Base-by-base conservation (phyloP, 2,888 invertebrate species). In the Conistra vaccinii region DNA sequence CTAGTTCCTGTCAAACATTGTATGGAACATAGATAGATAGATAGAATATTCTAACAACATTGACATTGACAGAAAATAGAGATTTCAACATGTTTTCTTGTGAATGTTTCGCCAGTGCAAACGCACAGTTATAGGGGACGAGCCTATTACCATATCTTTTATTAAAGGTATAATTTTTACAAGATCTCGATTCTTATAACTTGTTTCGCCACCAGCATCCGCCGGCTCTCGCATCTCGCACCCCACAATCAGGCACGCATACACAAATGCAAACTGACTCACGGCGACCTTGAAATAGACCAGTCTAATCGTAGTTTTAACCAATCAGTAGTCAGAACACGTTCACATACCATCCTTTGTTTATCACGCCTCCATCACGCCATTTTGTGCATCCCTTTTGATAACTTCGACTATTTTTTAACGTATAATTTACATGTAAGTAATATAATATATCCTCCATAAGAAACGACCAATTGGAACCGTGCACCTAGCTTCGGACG, bases 221-320 rank as follows among this genome's bases (percentile, higher is more conserved):
- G 92, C 93, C 85, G 32, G 48, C 85, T 83, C 91, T 85, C 73
- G 5, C 86, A 57, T 45, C 73, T 80, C 86, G 71, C 4, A 72
- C 88, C 90, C 78, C 63, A 83, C 82, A 86, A 79, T 85, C 86
- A 89, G 88, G 89, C 91, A 92, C 88, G 90, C 91, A 91, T 92
- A 92, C 92, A 93, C 93, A 92, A 93, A 92, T 90, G 92, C 93
- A 90, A 88, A 83, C 91, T 95, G 95, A 95, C 89, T 95, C 94
- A 94, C 85, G 79, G 79, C 90, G 94, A 94, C 96, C 96, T 96
- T 96, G 94, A 90, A 93, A 94, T 92, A 93, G 94, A 93, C 93
- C 92, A 93, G 93, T 95, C 95, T 94, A 95, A 95, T 95, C 94
- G 93, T 85, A 92, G 92, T 94, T 95, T 95, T 94, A 95, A 89